Percentiles rank a stretch among this genome's conserved stretches.
These are phyloP conservation scores for Ceratoteleas bidentatus DNA, from an alignment of 1,140 invertebrate genomes.

Conservation along the genomic window DNA sequence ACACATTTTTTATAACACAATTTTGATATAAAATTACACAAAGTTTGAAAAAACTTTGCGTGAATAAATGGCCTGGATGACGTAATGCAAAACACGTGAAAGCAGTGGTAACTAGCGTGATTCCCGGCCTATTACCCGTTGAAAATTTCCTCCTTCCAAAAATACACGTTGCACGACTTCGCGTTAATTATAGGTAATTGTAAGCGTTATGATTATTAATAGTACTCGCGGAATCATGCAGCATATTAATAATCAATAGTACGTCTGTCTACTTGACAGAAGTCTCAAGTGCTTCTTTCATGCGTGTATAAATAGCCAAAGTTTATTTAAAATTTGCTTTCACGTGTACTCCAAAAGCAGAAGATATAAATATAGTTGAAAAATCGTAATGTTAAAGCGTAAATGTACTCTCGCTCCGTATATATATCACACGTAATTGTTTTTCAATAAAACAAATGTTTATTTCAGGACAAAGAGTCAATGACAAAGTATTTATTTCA, in stretches of 20 bases:
- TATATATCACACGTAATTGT: no score
- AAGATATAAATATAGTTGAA: not conserved
- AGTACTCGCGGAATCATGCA: conserved; percentile 40
- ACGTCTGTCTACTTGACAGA: conserved; percentile 48
- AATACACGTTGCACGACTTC: conserved; percentile 38
- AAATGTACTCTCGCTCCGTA: no score
- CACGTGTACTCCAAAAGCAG: not conserved
- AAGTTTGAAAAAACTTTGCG: no score
- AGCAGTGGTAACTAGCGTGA: conserved; percentile 31
- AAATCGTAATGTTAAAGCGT: no score
- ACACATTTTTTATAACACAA: no score
- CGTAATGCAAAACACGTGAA: not conserved
- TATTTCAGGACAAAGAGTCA: no score
- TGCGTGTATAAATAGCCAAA: conserved; percentile 26
- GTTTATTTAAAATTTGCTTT: conserved; percentile 35
- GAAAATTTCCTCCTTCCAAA: conserved; percentile 46
- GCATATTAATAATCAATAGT: conserved; percentile 60
- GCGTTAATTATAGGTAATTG: conserved; percentile 64
- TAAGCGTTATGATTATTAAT: conserved; percentile 51
- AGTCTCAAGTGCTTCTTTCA: conserved; percentile 35
- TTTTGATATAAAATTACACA: no score
- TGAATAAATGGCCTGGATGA: no score
- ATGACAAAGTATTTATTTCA: no score
- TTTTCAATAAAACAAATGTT: no score
- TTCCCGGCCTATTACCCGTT: conserved; percentile 23